Evolutionary conservation across 1,140 invertebrate species (phyloP).

Genomic region (Plodia interpunctella): DNA sequence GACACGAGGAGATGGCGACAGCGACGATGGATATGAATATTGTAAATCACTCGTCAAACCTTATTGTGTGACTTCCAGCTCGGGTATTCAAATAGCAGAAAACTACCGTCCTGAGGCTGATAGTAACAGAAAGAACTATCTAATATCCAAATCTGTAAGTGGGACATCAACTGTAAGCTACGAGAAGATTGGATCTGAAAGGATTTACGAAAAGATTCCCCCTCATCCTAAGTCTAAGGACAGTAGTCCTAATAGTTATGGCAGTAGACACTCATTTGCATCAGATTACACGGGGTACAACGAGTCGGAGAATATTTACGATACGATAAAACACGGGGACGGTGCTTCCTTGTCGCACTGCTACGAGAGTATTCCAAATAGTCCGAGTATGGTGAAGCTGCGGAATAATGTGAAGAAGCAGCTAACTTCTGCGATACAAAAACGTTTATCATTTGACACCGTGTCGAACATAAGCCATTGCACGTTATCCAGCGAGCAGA

Average conservation of each 20-base stretch:
- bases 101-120: slow-evolving; percentile 44
- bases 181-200: slow-evolving; percentile 69
- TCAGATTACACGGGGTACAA: slow-evolving; percentile 65
- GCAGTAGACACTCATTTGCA: slow-evolving; percentile 55
- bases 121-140: slow-evolving; percentile 51
- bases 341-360: slow-evolving; percentile 75
- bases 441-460: slow-evolving; percentile 63
- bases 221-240: slow-evolving; percentile 49
- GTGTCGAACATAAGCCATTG: slow-evolving; percentile 77
- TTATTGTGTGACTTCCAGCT: slow-evolving; percentile 58
- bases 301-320: slow-evolving; percentile 78
- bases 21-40: slow-evolving; percentile 73
- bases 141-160: slow-evolving; percentile 65
- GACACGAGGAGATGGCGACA: slow-evolving; percentile 63
- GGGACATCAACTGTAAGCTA: slow-evolving; percentile 70
- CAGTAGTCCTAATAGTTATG: slow-evolving; percentile 47
- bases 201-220: slow-evolving; percentile 73
- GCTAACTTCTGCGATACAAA: slow-evolving; percentile 49
- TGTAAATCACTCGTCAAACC: slow-evolving; percentile 69
- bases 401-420: slow-evolving; percentile 58
- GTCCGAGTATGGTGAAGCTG: slow-evolving; percentile 65
- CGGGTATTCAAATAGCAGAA: slow-evolving; percentile 65
- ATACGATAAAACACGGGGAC: slow-evolving; percentile 77
- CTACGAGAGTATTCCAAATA: slow-evolving; percentile 78
- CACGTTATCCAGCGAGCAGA: slow-evolving; percentile 80